phyloP scores from a whole-genome alignment of 2,113 vertebrate genomes.

The Phoxinus phoxinus region DNA sequence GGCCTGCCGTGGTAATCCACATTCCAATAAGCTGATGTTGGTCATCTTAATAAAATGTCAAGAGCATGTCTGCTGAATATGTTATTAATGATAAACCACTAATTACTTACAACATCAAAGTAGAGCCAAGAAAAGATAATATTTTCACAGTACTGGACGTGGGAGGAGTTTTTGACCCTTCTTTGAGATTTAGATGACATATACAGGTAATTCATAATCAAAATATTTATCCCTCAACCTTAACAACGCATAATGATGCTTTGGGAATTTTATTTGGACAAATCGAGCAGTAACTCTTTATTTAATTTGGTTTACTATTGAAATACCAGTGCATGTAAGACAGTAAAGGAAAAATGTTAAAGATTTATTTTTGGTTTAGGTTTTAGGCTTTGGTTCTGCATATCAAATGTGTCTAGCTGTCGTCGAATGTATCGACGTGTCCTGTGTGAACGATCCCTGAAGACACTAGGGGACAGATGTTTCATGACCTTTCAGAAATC shows the following conservation, averaged over 20 bases:
- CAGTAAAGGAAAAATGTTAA: neutral
- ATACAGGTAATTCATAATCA: conserved; percentile 3
- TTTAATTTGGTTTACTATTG: neutral
- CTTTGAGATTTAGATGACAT: conserved; percentile 10
- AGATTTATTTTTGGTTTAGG: neutral
- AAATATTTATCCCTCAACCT: conserved; percentile 3
- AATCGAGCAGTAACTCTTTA: neutral
- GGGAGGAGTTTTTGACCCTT: conserved; percentile 11
- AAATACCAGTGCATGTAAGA: neutral
- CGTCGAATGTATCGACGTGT: neutral
- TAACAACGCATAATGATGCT: conserved; percentile 3
- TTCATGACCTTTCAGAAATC: neutral
- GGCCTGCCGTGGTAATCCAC: neutral
- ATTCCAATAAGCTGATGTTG: conserved; percentile 40
- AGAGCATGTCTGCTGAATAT: conserved; percentile 6
- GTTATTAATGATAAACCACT: conserved; percentile 51
- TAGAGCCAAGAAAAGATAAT: conserved; percentile 5
- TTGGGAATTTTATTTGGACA: conserved; percentile 7
- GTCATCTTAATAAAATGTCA: conserved; percentile 33
- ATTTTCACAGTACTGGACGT: conserved; percentile 9
- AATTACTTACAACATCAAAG: conserved; percentile 14
- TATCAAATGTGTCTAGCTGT: neutral
- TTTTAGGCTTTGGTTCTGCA: neutral
- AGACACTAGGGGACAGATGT: neutral
- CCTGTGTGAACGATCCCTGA: neutral